Base-by-base conservation (phyloP, 2,797 vertebrate genomes). In the Oreochromis grahami region DNA sequence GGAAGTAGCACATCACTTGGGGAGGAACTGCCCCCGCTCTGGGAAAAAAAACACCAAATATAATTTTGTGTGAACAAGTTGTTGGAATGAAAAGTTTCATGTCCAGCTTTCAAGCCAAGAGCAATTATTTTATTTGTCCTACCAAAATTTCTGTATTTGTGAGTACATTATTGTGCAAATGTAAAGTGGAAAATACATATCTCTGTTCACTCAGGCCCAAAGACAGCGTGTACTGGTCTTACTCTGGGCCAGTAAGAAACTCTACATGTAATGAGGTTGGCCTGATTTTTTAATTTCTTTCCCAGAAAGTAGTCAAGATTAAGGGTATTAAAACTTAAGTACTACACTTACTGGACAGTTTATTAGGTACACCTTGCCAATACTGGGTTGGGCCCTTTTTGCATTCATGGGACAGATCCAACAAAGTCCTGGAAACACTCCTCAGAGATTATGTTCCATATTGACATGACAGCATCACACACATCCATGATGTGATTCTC, bases 1-100 rank as follows among this genome's bases (percentile, higher is more conserved):
- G 92, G 91, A 21, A 93, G 91, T n/a, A 89, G 76, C 74, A 77
- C 94, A 74, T 94, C 92, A 81, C 93, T 94, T 8, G 95, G 90
- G 65, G 95, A 94, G 88, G 93, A 94, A 76, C 95, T 93, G 89
- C 95, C 94, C 89, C 95, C 92, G 51, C 91, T 93, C 94, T 96
- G 95, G 11, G 82, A 2, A 36, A 63, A 63, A 5, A 56, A 32
- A 1, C 58, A n/a, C 32, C 58, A 63, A 63, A 63, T 63, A 36
- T 60, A 60, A 60, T n/a, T 36, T 36, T 60, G 58, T 19, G 24
- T 48, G 68, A 70, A 45, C 38, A 70, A 19, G 24, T 26, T 43
- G 21, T 29, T 45, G 41, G 41, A 48, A 48, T 48, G 41, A 17
- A 29, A 17, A 5, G 10, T 12, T 72, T 72, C 43, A 70, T 70